A percentile compares a stretch with the other conserved stretches of the same genome.
Conservation (phyloP, 2,888 invertebrate genomes). For the Sesia bembeciformis region DNA sequence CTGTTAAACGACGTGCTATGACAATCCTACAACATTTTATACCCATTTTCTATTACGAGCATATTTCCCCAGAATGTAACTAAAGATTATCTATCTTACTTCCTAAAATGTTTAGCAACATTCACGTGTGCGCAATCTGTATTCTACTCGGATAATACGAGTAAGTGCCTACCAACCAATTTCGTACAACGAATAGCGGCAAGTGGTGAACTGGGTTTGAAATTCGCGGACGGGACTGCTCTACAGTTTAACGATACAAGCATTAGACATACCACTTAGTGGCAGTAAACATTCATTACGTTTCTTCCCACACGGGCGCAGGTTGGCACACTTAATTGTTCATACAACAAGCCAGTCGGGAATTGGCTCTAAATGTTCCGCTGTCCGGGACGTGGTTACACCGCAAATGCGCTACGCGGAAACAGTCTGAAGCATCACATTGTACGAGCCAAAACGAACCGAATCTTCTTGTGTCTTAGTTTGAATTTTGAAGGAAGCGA, state of each 20-base stretch:
- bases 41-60: too few species aligned
- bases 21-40: too few species aligned
- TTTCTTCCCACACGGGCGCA: conserved; percentile 53
- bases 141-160: too few species aligned
- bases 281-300: conserved; percentile 57
- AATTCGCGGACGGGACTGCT: conserved; percentile 6
- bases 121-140: too few species aligned
- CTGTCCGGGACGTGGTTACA: conserved; percentile 54
- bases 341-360: conserved; percentile 68
- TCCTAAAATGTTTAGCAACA: too few species aligned
- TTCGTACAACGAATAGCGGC: background rate
- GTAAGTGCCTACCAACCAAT: too few species aligned
- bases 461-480: conserved; percentile 33
- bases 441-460: conserved; percentile 44
- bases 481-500: conserved; percentile 23
- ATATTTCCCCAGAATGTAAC: background rate
- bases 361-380: conserved; percentile 65
- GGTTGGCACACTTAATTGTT: conserved; percentile 68
- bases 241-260: conserved; percentile 20
- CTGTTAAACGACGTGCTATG: background rate
- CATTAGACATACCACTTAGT: conserved; percentile 43
- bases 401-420: conserved; percentile 50
- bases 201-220: background rate
- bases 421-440: conserved; percentile 27
- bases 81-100: background rate